phyloP scores from a whole-genome alignment of 2,113 vertebrate genomes.

The Ammodytes marinus region DNA sequence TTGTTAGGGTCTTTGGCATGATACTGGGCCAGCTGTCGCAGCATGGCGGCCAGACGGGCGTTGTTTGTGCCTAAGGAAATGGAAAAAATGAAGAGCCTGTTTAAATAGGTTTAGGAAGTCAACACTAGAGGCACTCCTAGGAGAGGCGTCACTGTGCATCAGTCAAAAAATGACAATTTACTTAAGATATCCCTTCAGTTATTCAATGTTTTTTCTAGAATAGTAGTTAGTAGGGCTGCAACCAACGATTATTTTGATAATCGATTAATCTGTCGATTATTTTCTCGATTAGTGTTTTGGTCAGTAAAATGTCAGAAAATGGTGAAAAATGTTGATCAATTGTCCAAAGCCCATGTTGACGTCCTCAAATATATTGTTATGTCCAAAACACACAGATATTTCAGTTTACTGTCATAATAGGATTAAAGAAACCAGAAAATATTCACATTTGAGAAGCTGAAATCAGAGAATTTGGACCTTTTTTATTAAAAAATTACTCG shows the following conservation, averaged over 20 bases:
- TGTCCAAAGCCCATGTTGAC: too few relatives aligned
- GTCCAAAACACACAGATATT: too few relatives aligned
- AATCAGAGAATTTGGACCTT: too few relatives aligned
- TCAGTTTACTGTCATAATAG: too few relatives aligned
- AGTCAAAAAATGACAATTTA: conserved; percentile 5
- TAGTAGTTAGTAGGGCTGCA: too few relatives aligned
- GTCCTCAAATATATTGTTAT: too few relatives aligned
- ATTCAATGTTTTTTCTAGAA: background rate
- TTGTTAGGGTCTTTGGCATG: conserved; percentile 99
- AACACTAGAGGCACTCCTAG: background rate
- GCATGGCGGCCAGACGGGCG: conserved; percentile 95
- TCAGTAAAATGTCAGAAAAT: too few relatives aligned
- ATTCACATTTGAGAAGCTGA: too few relatives aligned
- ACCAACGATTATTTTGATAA: conserved; percentile 1
- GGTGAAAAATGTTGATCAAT: too few relatives aligned
- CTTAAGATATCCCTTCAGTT: background rate
- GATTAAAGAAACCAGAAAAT: too few relatives aligned
- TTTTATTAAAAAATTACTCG: too few relatives aligned
- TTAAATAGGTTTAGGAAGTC: conserved; percentile 12
- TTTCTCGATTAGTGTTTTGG: too few relatives aligned
- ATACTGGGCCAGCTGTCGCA: conserved; percentile 97
- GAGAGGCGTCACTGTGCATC: background rate
- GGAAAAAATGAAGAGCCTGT: conserved; percentile 21
- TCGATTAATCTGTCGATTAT: background rate
- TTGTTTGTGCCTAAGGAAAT: conserved; percentile 93